These are phyloP conservation scores for Metaphire vulgaris DNA, from an alignment of 1,140 invertebrate genomes.

Conservation along the genomic window DNA sequence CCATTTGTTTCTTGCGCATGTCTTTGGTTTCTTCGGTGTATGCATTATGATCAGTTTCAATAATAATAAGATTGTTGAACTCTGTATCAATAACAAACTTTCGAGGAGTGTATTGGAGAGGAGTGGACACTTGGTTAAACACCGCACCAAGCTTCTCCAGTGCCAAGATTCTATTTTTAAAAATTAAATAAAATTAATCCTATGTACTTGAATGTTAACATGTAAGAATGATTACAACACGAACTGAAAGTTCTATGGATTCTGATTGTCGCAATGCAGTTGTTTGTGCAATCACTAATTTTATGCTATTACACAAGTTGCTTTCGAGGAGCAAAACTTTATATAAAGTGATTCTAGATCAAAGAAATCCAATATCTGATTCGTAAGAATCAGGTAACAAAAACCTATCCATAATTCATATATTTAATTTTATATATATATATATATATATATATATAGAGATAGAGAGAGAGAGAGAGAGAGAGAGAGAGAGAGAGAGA, in stretches of 20 bases:
- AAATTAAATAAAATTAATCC: conserved; percentile 26
- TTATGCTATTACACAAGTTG: too few species aligned
- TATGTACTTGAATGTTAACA: conserved; percentile 22
- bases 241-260: background rate
- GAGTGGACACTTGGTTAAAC: conserved; percentile 81
- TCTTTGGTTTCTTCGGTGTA: conserved; percentile 96
- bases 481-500: too few species aligned
- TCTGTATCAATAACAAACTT: conserved; percentile 90
- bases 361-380: too few species aligned
- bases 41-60: conserved; percentile 97
- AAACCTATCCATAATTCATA: too few species aligned
- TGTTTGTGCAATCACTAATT: too few species aligned
- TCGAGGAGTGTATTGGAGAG: conserved; percentile 89
- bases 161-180: conserved; percentile 80
- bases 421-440: too few species aligned
- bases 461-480: too few species aligned
- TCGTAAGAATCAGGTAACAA: too few species aligned
- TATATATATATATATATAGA: too few species aligned
- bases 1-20: conserved; percentile 73
- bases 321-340: too few species aligned
- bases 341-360: too few species aligned
- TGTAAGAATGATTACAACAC: background rate
- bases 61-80: conserved; percentile 75
- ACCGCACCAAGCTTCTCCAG: conserved; percentile 96
- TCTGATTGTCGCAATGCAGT: background rate